A percentile compares a stretch with the other conserved stretches of the same genome.
Conservation (phyloP, 2,113 vertebrate genomes). For the Ceratotherium simum region DNA sequence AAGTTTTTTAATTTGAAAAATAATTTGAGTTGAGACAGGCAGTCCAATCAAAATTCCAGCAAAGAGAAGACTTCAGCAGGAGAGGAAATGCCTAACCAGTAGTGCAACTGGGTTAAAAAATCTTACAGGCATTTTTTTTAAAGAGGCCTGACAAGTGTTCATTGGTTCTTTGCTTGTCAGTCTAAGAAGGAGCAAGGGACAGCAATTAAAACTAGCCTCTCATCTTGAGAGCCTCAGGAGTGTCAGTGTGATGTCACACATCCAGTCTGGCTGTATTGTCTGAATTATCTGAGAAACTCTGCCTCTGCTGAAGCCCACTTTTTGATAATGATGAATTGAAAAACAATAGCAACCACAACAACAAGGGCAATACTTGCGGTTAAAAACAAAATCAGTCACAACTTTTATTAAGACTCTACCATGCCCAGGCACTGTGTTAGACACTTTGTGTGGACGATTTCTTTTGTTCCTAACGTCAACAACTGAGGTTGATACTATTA, state of each 20-base stretch:
- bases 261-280: not conserved
- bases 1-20: constrained; percentile 75
- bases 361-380: not conserved
- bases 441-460: not conserved
- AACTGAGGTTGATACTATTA: not conserved
- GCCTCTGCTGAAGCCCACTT: not conserved
- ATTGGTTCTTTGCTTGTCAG: not conserved
- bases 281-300: not conserved
- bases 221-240: not conserved
- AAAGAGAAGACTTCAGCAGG: not conserved
- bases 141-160: not conserved
- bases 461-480: not conserved
- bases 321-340: not conserved
- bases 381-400: not conserved
- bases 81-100: not conserved
- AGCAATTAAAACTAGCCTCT: not conserved
- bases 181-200: not conserved
- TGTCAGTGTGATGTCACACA: not conserved
- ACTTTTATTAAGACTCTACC: not conserved
- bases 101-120: not conserved
- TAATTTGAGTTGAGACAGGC: constrained; percentile 14
- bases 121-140: not conserved
- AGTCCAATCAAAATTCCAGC: constrained; percentile 21
- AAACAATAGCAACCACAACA: not conserved
- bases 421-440: not conserved